phyloP scores from a whole-genome alignment of 53 echinoderm and acorn worm species.

The Zoroaster sp. region DNA sequence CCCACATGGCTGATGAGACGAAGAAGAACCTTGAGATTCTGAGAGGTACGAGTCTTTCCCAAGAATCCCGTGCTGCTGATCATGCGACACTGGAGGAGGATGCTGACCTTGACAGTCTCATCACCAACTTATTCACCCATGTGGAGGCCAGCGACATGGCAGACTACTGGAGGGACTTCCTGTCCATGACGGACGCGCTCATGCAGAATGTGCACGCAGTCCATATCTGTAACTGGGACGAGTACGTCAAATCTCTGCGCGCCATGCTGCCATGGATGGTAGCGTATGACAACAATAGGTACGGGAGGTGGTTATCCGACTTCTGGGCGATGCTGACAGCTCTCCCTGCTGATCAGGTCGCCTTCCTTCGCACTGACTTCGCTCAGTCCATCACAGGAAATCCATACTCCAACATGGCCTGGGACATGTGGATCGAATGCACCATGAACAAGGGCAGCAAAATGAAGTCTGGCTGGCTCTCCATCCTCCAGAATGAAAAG shows the following conservation, averaged over 20 bases:
- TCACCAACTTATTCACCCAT: background rate
- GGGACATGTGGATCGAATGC: conserved; percentile 58
- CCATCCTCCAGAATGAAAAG: background rate
- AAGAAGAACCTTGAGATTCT: background rate
- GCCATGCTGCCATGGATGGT: conserved; percentile 52
- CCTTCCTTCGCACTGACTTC: background rate
- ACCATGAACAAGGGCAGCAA: conserved; percentile 58
- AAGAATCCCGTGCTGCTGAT: background rate
- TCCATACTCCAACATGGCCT: conserved; percentile 36
- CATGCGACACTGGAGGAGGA: background rate
- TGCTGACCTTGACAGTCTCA: background rate
- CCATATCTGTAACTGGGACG: conserved; percentile 2
- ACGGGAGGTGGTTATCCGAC: conserved; percentile 12
- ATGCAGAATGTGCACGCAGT: conserved; percentile 34
- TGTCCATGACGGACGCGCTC: conserved; percentile 43
- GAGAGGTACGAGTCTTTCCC: background rate
- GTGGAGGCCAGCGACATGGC: conserved; percentile 5
- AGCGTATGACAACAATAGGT: conserved; percentile 43
- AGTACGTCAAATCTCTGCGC: conserved; percentile 3
- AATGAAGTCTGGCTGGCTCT: conserved; percentile 39
- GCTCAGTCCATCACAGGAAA: conserved; percentile 58
- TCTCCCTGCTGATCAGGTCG: conserved; percentile 11
- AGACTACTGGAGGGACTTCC: conserved; percentile 31
- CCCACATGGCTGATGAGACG: background rate
- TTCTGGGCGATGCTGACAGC: background rate